Evolutionary conservation across 1,140 invertebrate genomes (phyloP).

Genomic region (Acromyrmex echinatior): DNA sequence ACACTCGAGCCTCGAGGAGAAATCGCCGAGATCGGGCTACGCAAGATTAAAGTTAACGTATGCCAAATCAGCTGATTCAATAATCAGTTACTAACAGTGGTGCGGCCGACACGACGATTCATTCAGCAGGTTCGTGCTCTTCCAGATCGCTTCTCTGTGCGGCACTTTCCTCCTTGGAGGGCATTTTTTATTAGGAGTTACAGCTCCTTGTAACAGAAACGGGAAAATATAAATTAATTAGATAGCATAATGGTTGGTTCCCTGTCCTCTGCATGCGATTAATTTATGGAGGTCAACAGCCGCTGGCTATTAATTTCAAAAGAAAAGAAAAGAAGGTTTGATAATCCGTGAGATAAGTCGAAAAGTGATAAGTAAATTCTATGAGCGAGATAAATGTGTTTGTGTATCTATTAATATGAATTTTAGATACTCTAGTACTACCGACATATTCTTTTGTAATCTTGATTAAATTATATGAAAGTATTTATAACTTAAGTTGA

Average conservation of each 20-base stretch:
- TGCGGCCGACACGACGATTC: background rate
- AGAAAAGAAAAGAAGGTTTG: background rate
- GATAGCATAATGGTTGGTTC: background rate
- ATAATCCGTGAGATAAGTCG: background rate
- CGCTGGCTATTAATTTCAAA: conserved; percentile 51
- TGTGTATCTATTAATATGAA: background rate
- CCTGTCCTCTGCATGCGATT: background rate
- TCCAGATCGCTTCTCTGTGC: background rate
- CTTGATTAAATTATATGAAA: background rate
- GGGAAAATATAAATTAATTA: background rate
- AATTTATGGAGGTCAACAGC: background rate
- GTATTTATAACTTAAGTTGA: background rate
- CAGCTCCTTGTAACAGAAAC: background rate
- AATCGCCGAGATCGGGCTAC: background rate
- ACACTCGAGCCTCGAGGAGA: background rate
- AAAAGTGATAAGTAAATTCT: background rate
- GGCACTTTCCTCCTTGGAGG: background rate
- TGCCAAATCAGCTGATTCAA: conserved; percentile 27
- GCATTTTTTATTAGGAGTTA: background rate
- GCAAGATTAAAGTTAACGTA: background rate
- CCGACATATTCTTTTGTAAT: background rate
- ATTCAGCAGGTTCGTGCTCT: conserved; percentile 48
- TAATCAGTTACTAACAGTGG: background rate
- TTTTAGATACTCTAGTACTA: background rate
- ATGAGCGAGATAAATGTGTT: background rate